Conservation (phyloP, 2,113 vertebrate genomes). For the Lagopus muta region DNA sequence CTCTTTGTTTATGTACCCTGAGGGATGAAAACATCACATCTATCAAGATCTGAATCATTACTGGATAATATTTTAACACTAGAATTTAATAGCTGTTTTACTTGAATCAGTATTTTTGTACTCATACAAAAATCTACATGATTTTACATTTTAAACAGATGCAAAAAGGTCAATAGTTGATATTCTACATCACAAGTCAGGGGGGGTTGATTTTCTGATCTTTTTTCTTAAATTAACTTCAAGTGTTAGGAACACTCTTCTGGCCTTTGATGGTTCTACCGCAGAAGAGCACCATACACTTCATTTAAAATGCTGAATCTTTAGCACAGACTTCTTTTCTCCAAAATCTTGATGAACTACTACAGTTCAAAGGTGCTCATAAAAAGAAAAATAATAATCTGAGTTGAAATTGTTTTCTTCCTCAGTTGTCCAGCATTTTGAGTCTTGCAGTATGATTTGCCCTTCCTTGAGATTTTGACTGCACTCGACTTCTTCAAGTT, state of each 20-base stretch:
- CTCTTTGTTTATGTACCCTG: background rate
- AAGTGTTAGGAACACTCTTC: background rate
- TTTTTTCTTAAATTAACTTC: background rate
- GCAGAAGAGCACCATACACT: background rate
- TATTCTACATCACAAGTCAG: background rate
- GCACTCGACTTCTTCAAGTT: background rate
- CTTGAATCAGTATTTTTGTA: constrained; percentile 14
- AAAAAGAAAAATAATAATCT: background rate
- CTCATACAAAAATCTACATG: background rate
- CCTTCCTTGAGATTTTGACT: background rate
- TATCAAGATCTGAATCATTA: background rate
- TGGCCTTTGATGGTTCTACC: background rate
- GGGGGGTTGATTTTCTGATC: background rate
- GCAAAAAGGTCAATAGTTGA: background rate
- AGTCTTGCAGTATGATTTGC: background rate
- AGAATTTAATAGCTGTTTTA: background rate
- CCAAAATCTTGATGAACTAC: background rate
- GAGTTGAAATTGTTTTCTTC: background rate
- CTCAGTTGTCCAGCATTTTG: background rate
- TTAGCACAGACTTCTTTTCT: background rate
- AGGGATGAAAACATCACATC: background rate
- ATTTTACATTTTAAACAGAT: background rate
- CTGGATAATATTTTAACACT: background rate
- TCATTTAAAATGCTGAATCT: background rate
- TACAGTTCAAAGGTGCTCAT: background rate